Base-by-base conservation (phyloP, 2,113 vertebrate genomes). In the Epinephelus moara region DNA sequence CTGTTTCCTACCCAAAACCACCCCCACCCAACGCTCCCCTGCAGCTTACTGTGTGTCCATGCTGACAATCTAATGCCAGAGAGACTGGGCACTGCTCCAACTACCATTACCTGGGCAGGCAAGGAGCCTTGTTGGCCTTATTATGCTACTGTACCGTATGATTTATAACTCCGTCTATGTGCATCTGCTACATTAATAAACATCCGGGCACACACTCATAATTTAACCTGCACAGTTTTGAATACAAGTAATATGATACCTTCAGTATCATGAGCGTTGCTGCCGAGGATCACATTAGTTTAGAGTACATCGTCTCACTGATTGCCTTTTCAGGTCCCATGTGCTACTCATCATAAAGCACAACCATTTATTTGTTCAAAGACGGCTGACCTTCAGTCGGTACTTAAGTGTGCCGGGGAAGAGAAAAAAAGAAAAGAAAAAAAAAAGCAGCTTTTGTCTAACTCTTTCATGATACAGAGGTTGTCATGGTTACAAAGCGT, bases 181-280 rank as follows among this genome's bases (percentile, higher is more conserved):
- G 81, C 81, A 86, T 93, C 75, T 90, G 85, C 85, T 92, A 83
- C 85, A 90, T 88, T 90, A 86, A 91, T 93, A 90, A 94, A 91
- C 84, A 92, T 90, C 79, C 61, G 42, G 72, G 79, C 76, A 75
- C 86, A 82, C 64, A 62, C 81, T 86, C 84, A 83, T 83, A 86
- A 89, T 88, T 88, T 85, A 84, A 77, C 77, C 59, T 71, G 57
- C 78, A 72, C 30, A n/a, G 71, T 83, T 90, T 86, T 88, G 63
- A 90, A 89, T 80, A 53, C 27, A 73, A 69, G 68, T 47, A 78
- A 40, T 78, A 76, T 75, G 62, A 64, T 30, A 77, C 17, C 47
- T 47, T 47, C 15, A 70, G 66, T 77, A 78, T 84, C 72, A 68
- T n/a, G 25, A 70, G 75, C 42, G 53, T 66, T 82, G 33, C 55